Percentiles rank a stretch among this genome's conserved stretches.
Evolutionary conservation across 2,797 vertebrate species (phyloP).

Genomic region (Alcedo quadribrachys): DNA sequence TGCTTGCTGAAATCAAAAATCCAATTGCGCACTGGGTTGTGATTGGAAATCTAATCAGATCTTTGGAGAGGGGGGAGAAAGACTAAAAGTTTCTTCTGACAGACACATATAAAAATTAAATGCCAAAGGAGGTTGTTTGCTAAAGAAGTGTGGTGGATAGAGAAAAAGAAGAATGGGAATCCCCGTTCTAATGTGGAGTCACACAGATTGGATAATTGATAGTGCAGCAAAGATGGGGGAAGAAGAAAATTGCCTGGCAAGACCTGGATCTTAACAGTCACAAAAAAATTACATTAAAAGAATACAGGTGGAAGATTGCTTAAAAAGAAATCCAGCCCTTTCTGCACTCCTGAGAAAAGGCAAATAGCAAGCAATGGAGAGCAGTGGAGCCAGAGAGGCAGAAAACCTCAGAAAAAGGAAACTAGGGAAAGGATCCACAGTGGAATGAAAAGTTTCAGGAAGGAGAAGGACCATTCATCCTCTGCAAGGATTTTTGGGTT

Average conservation of each 20-base stretch:
- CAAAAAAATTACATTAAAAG: conserved; percentile 43
- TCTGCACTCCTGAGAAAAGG: conserved; percentile 37
- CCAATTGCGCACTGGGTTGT: conserved; percentile 93
- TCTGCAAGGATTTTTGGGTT: neutral
- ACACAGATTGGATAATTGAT: conserved; percentile 67
- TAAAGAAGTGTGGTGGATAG: neutral
- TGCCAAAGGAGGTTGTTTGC: neutral
- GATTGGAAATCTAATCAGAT: conserved; percentile 95
- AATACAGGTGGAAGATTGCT: conserved; percentile 53
- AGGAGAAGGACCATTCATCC: conserved; percentile 61
- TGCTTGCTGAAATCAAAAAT: conserved; percentile 76
- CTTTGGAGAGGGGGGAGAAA: conserved; percentile 67
- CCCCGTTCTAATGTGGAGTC: conserved; percentile 63
- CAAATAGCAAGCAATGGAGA: conserved; percentile 60
- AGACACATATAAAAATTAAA: neutral
- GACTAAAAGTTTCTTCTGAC: conserved; percentile 49
- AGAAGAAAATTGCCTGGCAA: conserved; percentile 58
- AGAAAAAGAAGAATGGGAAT: conserved; percentile 74
- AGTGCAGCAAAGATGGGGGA: conserved; percentile 55
- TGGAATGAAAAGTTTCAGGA: conserved; percentile 79
- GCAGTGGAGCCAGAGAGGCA: conserved; percentile 58
- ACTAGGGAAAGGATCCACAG: conserved; percentile 65
- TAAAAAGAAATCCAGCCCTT: conserved; percentile 45
- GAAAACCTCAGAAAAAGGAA: conserved; percentile 67
- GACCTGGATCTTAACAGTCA: conserved; percentile 74